A percentile compares a stretch with the other conserved stretches of the same genome.
Conservation (phyloP, 2,113 vertebrate genomes). For the Varanus komodoensis region DNA sequence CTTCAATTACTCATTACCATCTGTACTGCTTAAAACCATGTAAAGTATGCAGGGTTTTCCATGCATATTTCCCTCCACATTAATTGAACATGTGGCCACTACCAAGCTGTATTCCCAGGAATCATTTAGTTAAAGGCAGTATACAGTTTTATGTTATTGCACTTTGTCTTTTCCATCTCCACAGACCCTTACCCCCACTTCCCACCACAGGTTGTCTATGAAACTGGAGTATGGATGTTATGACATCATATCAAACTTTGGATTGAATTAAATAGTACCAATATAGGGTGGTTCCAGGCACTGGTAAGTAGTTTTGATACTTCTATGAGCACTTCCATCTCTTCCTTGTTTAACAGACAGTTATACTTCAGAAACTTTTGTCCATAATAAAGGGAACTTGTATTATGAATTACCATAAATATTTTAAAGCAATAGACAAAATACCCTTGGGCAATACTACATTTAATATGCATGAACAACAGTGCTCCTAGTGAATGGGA, state of each 20-base stretch:
- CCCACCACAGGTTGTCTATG: neutral
- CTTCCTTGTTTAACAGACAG: neutral
- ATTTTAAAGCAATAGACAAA: neutral
- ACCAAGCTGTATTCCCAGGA: neutral
- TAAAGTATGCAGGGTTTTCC: neutral
- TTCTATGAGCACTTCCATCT: neutral
- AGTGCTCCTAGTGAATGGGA: neutral
- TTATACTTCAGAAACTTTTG: neutral
- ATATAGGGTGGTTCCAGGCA: neutral
- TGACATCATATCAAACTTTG: neutral
- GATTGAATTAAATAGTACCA: neutral
- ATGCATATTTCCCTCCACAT: neutral
- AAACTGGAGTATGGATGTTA: neutral
- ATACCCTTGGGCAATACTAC: neutral
- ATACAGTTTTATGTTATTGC: neutral
- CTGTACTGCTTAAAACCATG: neutral
- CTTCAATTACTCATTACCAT: neutral
- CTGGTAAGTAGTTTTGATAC: neutral
- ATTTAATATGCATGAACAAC: neutral
- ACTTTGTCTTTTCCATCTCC: neutral
- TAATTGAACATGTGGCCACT: neutral
- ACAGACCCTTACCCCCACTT: too few relatives aligned
- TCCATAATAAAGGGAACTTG: neutral
- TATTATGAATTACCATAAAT: neutral
- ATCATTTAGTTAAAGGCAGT: neutral